phyloP scores from a whole-genome alignment of 2,113 vertebrate species.

The Lophura nycthemera region DNA sequence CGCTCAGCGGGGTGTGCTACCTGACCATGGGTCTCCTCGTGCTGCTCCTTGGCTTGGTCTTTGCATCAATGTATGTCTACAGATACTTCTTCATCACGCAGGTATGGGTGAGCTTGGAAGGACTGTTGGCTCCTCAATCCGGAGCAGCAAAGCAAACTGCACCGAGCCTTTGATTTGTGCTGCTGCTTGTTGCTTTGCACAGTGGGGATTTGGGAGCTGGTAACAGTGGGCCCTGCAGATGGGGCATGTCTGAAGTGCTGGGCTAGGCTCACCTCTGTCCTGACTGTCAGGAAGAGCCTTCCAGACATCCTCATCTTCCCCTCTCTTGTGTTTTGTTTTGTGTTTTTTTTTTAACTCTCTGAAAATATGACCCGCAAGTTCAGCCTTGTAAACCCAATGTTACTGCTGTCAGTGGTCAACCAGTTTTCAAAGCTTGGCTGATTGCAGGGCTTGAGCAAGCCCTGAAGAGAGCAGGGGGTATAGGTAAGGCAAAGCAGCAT shows the following conservation, averaged over 20 bases:
- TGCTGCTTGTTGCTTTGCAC: neutral
- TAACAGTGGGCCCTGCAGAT: neutral
- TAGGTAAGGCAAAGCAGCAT: neutral
- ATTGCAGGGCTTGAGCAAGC: neutral
- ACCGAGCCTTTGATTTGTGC: neutral
- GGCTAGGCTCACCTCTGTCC: neutral
- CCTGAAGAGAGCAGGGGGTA: neutral
- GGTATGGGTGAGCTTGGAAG: slow-evolving; percentile 67
- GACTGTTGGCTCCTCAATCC: neutral
- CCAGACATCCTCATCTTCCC: neutral
- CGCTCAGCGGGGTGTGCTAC: slow-evolving; percentile 88
- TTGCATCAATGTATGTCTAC: slow-evolving; percentile 93
- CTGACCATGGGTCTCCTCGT: slow-evolving; percentile 87
- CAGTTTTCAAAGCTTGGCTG: neutral
- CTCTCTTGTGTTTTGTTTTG: neutral
- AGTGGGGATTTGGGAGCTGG: neutral
- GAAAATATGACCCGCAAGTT: neutral
- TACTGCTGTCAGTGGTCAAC: neutral
- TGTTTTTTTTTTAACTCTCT: neutral
- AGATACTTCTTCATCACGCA: slow-evolving; percentile 92
- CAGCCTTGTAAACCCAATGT: neutral
- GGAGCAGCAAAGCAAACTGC: neutral
- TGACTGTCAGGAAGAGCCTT: rapidly evolving
- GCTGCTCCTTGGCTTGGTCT: slow-evolving; percentile 89
- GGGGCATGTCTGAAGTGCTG: neutral